These are phyloP conservation scores for Burhinus oedicnemus DNA, from an alignment of 2,113 vertebrate genomes.

Conservation along the genomic window DNA sequence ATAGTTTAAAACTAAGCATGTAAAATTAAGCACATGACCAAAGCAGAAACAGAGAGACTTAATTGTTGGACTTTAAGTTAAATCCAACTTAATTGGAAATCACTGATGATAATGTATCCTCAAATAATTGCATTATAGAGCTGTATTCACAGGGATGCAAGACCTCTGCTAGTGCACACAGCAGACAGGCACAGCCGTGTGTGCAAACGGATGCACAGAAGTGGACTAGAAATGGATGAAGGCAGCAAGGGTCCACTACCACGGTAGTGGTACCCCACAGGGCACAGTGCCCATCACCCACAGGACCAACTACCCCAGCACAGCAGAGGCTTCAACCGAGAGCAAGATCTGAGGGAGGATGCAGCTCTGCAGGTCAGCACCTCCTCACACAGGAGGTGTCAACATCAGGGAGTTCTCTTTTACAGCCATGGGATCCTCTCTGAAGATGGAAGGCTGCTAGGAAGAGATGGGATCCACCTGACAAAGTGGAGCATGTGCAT, in stretches of 20 bases:
- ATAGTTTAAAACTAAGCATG: background rate
- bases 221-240: background rate
- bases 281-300: background rate
- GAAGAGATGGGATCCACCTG: background rate
- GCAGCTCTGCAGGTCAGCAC: background rate
- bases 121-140: background rate
- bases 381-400: background rate
- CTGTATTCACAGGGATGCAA: background rate
- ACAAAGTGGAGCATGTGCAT: background rate
- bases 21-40: background rate
- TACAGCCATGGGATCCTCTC: background rate
- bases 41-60: background rate
- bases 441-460: background rate
- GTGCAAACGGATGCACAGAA: background rate
- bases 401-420: background rate
- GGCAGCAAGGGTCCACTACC: background rate
- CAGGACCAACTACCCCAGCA: background rate
- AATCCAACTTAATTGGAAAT: background rate
- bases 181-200: background rate
- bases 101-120: background rate
- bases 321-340: fast-evolving
- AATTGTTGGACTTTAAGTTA: background rate
- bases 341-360: background rate
- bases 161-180: background rate
- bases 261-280: fast-evolving